Evolutionary conservation across 2,797 vertebrate genomes (phyloP).

Genomic region (Masticophis lateralis): DNA sequence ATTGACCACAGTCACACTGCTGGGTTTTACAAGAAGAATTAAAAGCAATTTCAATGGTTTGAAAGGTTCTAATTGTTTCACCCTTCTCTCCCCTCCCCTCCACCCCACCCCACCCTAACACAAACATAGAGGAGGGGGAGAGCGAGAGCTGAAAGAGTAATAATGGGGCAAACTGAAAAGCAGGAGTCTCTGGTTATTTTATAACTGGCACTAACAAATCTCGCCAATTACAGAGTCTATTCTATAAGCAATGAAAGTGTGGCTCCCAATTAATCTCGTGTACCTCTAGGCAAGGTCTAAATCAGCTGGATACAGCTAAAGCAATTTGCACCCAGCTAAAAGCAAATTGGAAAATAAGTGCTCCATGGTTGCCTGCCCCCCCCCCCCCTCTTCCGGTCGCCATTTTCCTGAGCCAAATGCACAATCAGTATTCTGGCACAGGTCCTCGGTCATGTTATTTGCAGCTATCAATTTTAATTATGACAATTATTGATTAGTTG

Average conservation of each 20-base stretch:
- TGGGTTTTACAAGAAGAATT: conserved; percentile 59
- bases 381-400: neutral
- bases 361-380: conserved; percentile 50
- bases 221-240: conserved; percentile 80
- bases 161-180: conserved; percentile 67
- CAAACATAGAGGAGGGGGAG: neutral
- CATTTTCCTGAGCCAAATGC: conserved; percentile 79
- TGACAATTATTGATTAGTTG: conserved; percentile 83
- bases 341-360: conserved; percentile 86
- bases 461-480: conserved; percentile 86
- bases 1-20: conserved; percentile 51
- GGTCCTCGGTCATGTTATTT: conserved; percentile 77
- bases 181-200: conserved; percentile 77
- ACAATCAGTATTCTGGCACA: conserved; percentile 80
- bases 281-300: conserved; percentile 84
- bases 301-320: conserved; percentile 82
- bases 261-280: conserved; percentile 81
- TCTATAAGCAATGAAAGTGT: conserved; percentile 82
- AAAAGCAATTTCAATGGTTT: conserved; percentile 53
- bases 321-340: conserved; percentile 84
- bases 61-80: conserved; percentile 67
- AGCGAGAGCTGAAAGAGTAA: conserved; percentile 64
- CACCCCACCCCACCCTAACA: neutral
- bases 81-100: neutral
- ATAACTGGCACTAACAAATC: conserved; percentile 84